A percentile compares a stretch with the other conserved stretches of the same genome.
Evolutionary conservation across 2,888 invertebrate species (phyloP).

Genomic region (Spatulosminthurus flaviceps): DNA sequence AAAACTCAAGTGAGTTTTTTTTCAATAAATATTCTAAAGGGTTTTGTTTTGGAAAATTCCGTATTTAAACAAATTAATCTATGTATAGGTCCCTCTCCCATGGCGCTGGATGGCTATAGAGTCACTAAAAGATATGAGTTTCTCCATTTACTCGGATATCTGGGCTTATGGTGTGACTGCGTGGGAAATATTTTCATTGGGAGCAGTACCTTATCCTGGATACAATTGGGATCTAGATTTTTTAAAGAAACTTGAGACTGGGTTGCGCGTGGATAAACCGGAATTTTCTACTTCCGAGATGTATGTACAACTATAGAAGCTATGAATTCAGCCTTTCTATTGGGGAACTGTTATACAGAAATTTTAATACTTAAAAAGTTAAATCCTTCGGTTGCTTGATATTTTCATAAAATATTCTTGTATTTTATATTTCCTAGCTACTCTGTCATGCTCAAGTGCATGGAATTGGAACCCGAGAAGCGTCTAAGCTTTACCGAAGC

Average conservation of each 20-base stretch:
- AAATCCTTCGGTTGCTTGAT: too few species aligned
- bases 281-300: background rate
- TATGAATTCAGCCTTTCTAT: background rate
- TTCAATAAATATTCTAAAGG: too few species aligned
- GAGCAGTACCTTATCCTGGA: conserved; percentile 8
- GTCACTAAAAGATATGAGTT: conserved; percentile 18
- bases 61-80: background rate
- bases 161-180: conserved; percentile 12
- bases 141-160: conserved; percentile 23
- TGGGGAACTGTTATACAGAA: background rate
- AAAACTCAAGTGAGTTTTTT: conserved; percentile 6
- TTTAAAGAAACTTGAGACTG: background rate
- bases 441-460: background rate
- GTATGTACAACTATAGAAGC: background rate
- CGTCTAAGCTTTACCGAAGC: background rate
- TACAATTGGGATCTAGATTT: conserved; percentile 16
- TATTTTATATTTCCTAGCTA: background rate
- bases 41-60: too few species aligned
- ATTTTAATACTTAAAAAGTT: too few species aligned
- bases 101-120: conserved; percentile 28
- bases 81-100: conserved; percentile 15
- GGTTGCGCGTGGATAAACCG: conserved; percentile 15
- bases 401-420: too few species aligned
- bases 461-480: background rate
- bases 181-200: conserved; percentile 30